phyloP scores from a whole-genome alignment of 2,113 vertebrate genomes.

The Benitochromis conjunctus region DNA sequence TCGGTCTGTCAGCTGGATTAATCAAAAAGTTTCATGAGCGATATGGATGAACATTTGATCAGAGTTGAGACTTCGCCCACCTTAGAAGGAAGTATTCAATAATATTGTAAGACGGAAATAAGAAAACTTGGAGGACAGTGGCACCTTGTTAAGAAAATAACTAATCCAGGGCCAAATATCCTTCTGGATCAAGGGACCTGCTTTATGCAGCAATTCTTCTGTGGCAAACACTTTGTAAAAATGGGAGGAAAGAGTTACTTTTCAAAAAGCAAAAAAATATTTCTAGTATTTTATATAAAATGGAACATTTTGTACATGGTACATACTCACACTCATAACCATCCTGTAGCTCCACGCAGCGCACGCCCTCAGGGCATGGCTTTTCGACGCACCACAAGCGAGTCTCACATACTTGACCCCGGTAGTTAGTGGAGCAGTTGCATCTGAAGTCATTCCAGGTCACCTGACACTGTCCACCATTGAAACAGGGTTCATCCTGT shows the following conservation, averaged over 20 bases:
- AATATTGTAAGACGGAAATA: not conserved
- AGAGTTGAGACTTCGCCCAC: not conserved
- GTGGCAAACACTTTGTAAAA: not conserved
- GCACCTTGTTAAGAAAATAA: not conserved
- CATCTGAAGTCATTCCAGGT: conserved; percentile 96
- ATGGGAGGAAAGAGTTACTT: not conserved
- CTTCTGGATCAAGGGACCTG: not conserved
- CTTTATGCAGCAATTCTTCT: not conserved
- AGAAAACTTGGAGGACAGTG: not conserved
- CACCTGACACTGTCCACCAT: conserved; percentile 81
- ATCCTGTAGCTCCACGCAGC: conserved; percentile 79
- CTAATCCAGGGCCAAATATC: not conserved
- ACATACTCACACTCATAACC: conserved; percentile 95
- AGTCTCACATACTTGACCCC: conserved; percentile 83
- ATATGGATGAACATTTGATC: not conserved
- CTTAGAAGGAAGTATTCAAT: not conserved
- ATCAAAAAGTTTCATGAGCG: no score
- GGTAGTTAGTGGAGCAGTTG: conserved; percentile 80
- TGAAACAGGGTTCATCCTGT: conserved; percentile 83
- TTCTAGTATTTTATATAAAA: no score
- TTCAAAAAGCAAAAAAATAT: not conserved
- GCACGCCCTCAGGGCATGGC: conserved; percentile 77
- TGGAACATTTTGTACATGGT: no score
- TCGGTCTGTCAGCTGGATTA: not conserved
- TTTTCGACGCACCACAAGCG: conserved; percentile 83